Conservation (phyloP, 1,140 invertebrate species). For the Ceratosolen fusciceps region DNA sequence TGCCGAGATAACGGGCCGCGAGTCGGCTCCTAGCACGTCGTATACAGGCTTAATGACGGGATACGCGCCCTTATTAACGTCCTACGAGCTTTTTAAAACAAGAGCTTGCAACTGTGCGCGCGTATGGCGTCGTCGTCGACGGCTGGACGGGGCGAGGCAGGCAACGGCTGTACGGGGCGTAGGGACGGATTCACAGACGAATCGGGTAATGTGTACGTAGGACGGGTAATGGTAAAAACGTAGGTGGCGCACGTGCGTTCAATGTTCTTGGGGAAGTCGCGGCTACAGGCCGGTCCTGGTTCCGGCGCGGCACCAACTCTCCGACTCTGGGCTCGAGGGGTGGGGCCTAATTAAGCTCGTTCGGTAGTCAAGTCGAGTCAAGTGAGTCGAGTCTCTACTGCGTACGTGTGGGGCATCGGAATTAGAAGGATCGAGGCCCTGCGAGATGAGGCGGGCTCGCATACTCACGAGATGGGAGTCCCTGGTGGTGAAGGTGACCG, state of each 20-base stretch:
- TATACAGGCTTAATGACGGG: neutral
- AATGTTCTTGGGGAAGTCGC: neutral
- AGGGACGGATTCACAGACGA: no score
- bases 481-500: conserved; percentile 91
- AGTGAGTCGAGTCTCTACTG: conserved; percentile 7
- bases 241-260: neutral
- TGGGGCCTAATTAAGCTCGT: neutral
- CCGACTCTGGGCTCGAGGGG: no score
- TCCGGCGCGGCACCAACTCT: neutral
- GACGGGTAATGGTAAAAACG: no score
- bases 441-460: neutral
- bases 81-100: conserved; percentile 1
- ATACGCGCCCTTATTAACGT: conserved; percentile 12
- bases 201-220: no score
- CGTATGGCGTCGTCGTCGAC: neutral
- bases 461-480: conserved; percentile 88
- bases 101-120: neutral
- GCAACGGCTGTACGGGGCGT: no score
- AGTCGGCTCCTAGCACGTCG: neutral
- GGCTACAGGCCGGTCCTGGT: neutral
- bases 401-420: conserved; percentile 4
- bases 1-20: conserved; percentile 9
- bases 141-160: no score
- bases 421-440: conserved; percentile 1
- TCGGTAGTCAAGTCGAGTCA: conserved; percentile 2